Percentiles rank a stretch among this genome's conserved stretches.
Evolutionary conservation across 2,888 invertebrate species (phyloP).

Genomic region (Ethmia dodecea): DNA sequence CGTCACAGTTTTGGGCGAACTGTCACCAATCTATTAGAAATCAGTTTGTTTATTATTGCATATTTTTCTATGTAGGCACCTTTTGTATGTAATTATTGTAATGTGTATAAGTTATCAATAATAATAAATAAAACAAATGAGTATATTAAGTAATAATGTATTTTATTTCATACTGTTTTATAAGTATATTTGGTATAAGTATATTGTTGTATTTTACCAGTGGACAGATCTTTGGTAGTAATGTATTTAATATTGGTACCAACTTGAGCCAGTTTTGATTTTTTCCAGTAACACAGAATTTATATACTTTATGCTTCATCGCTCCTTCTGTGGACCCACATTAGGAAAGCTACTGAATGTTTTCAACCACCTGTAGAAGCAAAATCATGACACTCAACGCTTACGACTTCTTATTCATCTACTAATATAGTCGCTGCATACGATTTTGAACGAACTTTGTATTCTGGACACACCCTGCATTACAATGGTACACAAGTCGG

Average conservation of each 20-base stretch:
- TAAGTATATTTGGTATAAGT: too few species aligned
- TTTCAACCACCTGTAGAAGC: conserved; percentile 8
- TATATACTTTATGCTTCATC: not conserved
- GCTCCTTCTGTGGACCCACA: not conserved
- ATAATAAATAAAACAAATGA: too few species aligned
- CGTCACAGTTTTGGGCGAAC: too few species aligned
- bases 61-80: too few species aligned
- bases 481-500: conserved; percentile 23
- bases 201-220: too few species aligned
- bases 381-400: conserved; percentile 26
- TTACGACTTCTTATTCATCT: conserved; percentile 23
- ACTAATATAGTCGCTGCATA: conserved; percentile 23
- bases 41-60: too few species aligned
- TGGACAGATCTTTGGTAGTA: not conserved
- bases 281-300: not conserved
- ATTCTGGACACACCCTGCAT: conserved; percentile 27
- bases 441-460: conserved; percentile 26
- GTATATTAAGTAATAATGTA: too few species aligned
- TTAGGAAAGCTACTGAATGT: not conserved
- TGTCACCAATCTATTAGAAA: too few species aligned
- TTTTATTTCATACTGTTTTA: too few species aligned
- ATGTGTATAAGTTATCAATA: too few species aligned
- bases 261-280: not conserved
- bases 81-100: too few species aligned
- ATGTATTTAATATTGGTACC: not conserved